These are phyloP conservation scores for Oryctolagus cuniculus DNA, from an alignment of 2,113 vertebrate species.

Conservation along the genomic window mOryCun1.1 NC_091435.1:4718001-4718500, in stretches of 20 bases:
- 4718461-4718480: no score
- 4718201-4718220: fast-evolving
- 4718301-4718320: no score
- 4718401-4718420: no score
- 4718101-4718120: background rate
- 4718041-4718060: background rate
- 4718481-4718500: no score
- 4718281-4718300: no score
- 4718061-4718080: background rate
- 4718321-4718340: fast-evolving
- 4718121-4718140: background rate
- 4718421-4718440: no score
- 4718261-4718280: no score
- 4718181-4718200: background rate
- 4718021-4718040: background rate
- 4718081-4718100: background rate
- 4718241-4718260: fast-evolving
- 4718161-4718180: fast-evolving
- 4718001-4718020: background rate
- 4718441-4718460: no score
- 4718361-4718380: no score
- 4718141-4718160: background rate
- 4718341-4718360: no score
- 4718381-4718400: no score
- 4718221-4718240: background rate